Evolutionary conservation across 2,888 invertebrate genomes (phyloP), one percentile per base, ranked within the genome.

Genomic region (Galerucella calmariensis): DNA sequence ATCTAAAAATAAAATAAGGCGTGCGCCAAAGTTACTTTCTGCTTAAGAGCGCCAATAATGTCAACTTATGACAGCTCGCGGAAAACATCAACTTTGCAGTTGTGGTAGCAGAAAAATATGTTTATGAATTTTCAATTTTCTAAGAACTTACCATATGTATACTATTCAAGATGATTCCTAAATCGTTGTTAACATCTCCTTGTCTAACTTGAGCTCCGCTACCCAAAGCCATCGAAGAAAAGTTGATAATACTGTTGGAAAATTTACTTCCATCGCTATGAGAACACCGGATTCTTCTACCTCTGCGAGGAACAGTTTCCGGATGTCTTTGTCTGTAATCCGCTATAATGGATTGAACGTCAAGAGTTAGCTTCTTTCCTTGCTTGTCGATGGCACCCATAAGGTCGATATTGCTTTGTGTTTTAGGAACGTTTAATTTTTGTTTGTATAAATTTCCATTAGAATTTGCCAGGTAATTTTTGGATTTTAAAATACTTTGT

Each of bases 291-390:
- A 92, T 90, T 66, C 92, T 86, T 41, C 92, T 88, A 5, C 92
- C 92, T 80, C 93, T 90, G 79, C 93, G 87, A 0, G 94, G 94
- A 0, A 93, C 91, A 5, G 91, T 88, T 79, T 95, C 94, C 0
- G 94, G 94, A 86, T 94, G 94, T 79, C 93, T 89, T 78, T 93
- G 92, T 79, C 94, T 90, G 83, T 94, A 94, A 84, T 95, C 95
- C 0, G 94, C 94, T 82, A 94, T 94, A 72, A 95, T 94, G 5
- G 94, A 93, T 84, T 94, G 92, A 0, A 95, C 95, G 85, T 95
- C 94, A 75, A 94, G 91, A n/a, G 93, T 93, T 0, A 94, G 92
- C 0, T 94, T 93, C 83, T 94, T 90, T 0, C 88, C 89, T 82
- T 89, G 85, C 2, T 88, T 88, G 75, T 91, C 91, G 72, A 92